Percentiles rank a stretch among this genome's conserved stretches.
Conservation (phyloP, 2,888 invertebrate species). For the Synanthedon andrenaeformis region DNA sequence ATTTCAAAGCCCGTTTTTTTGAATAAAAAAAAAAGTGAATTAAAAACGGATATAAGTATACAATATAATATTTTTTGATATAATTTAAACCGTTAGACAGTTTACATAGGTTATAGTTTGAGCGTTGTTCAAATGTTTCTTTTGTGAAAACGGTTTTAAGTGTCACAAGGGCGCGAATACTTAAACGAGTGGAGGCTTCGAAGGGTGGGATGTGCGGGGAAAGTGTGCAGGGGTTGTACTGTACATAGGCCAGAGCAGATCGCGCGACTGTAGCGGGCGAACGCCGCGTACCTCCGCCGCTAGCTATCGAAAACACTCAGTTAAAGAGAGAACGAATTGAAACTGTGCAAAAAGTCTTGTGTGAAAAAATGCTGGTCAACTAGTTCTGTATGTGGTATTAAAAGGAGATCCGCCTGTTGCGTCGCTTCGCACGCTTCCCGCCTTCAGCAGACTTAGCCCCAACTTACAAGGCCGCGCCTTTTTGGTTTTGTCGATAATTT, state of each 20-base stretch:
- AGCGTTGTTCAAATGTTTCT: constrained; percentile 17
- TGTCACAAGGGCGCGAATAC: constrained; percentile 67
- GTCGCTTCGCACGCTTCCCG: constrained; percentile 15
- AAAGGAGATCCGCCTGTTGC: constrained; percentile 37
- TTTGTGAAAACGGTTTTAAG: constrained; percentile 60
- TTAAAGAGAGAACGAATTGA: constrained; percentile 17
- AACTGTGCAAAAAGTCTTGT: constrained; percentile 33
- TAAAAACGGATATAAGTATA: too few species aligned
- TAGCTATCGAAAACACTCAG: constrained; percentile 12
- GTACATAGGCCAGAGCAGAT: constrained; percentile 39
- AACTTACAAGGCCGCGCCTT: constrained; percentile 27
- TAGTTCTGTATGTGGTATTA: constrained; percentile 28
- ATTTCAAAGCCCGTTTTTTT: too few species aligned
- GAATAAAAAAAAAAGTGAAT: too few species aligned
- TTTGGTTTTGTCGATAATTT: constrained; percentile 29
- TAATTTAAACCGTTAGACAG: too few species aligned
- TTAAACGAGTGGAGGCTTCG: constrained; percentile 56
- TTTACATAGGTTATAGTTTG: too few species aligned
- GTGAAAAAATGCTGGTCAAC: constrained; percentile 39
- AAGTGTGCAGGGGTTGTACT: constrained; percentile 20
- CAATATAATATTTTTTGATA: too few species aligned
- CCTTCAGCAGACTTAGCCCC: constrained; percentile 5
- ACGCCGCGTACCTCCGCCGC: constrained; percentile 41
- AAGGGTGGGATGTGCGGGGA: constrained; percentile 19
- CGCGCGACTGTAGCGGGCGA: constrained; percentile 56